These are phyloP conservation scores for Rhabdomys dilectus DNA, from an alignment of 2,113 vertebrate genomes.

Conservation along the genomic window DNA sequence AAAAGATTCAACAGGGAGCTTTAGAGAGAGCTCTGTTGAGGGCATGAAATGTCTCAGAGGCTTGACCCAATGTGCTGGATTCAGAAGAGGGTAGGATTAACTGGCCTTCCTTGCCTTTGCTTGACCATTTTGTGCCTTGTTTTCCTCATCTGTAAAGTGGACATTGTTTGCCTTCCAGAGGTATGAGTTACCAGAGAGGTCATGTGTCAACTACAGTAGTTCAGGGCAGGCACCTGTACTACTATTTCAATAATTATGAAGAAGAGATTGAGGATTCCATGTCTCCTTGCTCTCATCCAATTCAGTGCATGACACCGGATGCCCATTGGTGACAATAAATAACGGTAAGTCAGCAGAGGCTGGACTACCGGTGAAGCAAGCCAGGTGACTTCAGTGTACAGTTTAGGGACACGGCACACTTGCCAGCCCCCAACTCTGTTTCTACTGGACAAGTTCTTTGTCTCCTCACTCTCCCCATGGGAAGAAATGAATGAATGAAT, in stretches of 20 bases:
- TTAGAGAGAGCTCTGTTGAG: fast-evolving
- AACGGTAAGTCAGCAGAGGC: not conserved
- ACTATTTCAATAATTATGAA: not conserved
- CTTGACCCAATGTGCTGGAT: not conserved
- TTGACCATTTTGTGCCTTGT: not conserved
- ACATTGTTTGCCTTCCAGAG: not conserved
- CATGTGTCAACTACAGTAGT: not conserved
- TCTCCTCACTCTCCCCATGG: not conserved
- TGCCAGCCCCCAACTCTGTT: not conserved
- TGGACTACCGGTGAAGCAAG: not conserved
- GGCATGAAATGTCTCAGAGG: not conserved
- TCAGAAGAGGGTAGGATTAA: no score
- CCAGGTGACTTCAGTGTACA: not conserved
- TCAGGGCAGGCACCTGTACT: not conserved
- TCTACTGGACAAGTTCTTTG: not conserved
- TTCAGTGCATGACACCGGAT: not conserved
- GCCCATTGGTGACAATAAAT: not conserved
- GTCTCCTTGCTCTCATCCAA: not conserved
- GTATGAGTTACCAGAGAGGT: not conserved
- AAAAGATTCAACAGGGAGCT: fast-evolving
- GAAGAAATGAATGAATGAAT: not conserved
- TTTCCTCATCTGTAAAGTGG: not conserved
- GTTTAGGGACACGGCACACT: not conserved
- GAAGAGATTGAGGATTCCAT: not conserved
- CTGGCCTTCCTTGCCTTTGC: not conserved